These are phyloP conservation scores for Stegostoma tigrinum DNA, from an alignment of 2,113 vertebrate species.

Conservation along the genomic window DNA sequence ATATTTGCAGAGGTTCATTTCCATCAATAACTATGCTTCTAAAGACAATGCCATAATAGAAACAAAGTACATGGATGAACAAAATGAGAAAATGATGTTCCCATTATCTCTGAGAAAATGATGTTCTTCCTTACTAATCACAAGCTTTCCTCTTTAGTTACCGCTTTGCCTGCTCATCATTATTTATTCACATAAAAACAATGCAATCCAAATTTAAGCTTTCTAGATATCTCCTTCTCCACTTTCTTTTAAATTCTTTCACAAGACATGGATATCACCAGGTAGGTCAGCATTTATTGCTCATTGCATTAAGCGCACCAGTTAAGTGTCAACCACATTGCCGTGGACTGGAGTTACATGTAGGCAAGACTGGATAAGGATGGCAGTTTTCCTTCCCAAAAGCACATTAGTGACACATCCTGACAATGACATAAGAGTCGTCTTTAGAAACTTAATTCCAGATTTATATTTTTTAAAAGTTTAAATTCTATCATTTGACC, in stretches of 20 bases:
- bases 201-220: not conserved
- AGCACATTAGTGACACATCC: too few relatives aligned
- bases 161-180: not conserved
- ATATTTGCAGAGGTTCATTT: not conserved
- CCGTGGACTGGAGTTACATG: too few relatives aligned
- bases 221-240: not conserved
- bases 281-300: too few relatives aligned
- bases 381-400: too few relatives aligned
- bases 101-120: not conserved
- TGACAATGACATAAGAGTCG: too few relatives aligned
- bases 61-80: not conserved
- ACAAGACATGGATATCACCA: too few relatives aligned
- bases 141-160: not conserved
- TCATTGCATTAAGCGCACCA: too few relatives aligned
- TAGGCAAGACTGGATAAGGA: too few relatives aligned
- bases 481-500: too few relatives aligned
- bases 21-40: not conserved
- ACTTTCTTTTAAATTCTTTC: not conserved
- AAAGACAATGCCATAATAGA: not conserved
- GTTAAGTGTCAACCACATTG: too few relatives aligned
- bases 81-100: not conserved
- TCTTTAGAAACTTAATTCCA: too few relatives aligned
- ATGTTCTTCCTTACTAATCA: not conserved
- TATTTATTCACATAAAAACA: constrained; percentile 10
- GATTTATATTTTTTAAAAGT: too few relatives aligned